A percentile compares a stretch with the other conserved stretches of the same genome.
Evolutionary conservation across 2,888 invertebrate species (phyloP).

Genomic region (Phengaris arion): DNA sequence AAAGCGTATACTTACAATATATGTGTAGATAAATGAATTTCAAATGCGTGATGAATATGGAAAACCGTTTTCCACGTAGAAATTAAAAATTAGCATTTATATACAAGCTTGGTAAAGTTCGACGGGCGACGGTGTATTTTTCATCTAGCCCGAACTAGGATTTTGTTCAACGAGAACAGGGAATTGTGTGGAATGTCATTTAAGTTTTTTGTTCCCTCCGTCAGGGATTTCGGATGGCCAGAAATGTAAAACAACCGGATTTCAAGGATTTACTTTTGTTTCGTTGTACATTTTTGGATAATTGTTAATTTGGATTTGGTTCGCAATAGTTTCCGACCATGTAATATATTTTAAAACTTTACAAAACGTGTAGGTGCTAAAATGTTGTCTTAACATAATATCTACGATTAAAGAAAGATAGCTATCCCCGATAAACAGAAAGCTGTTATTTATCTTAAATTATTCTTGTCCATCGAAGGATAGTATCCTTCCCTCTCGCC

Average conservation of each 20-base stretch:
- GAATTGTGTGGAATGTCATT: conserved; percentile 31
- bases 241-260: conserved; percentile 24
- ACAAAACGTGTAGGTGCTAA: too few relatives aligned
- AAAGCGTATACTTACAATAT: background rate
- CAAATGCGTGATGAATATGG: background rate
- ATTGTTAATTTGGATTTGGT: conserved; percentile 1
- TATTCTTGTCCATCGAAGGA: too few relatives aligned
- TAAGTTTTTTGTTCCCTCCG: conserved; percentile 27
- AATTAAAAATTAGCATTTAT: conserved; percentile 27
- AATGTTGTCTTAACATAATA: too few relatives aligned
- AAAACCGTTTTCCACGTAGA: conserved; percentile 7
- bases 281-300: conserved; percentile 6
- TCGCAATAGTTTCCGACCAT: background rate
- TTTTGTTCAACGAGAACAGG: conserved; percentile 23
- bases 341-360: background rate
- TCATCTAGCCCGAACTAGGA: conserved; percentile 22
- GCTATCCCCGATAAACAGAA: too few relatives aligned
- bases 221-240: conserved; percentile 8
- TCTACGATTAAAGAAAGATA: too few relatives aligned
- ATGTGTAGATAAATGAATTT: background rate
- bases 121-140: conserved; percentile 28
- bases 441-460: too few relatives aligned
- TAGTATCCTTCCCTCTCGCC: too few relatives aligned
- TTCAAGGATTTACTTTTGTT: conserved; percentile 19
- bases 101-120: conserved; percentile 28